Conservation (phyloP, 2,797 vertebrate species). For the Oryzias dopingdopingensis region DNA sequence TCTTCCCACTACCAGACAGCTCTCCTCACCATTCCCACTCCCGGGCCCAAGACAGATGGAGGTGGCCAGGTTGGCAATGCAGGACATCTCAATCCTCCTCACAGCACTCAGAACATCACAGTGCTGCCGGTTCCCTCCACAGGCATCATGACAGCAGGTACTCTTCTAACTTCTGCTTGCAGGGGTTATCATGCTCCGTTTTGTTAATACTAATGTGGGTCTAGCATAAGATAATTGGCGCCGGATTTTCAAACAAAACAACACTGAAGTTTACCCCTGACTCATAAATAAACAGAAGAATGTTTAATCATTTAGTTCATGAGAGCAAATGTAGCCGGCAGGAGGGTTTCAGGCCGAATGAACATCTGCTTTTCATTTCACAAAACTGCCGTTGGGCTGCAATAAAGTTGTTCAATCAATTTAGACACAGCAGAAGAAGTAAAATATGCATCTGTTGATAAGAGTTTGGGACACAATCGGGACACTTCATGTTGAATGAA, state of each 20-base stretch:
- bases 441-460: conserved; percentile 3
- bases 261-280: conserved; percentile 1
- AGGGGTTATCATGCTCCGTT: neutral
- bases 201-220: neutral
- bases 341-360: conserved; percentile 6
- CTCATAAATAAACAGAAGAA: conserved; percentile 5
- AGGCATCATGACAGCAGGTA: conserved; percentile 97
- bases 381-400: conserved; percentile 16
- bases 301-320: conserved; percentile 18
- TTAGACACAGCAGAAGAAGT: neutral
- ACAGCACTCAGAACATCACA: conserved; percentile 93
- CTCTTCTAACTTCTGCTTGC: conserved; percentile 5
- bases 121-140: conserved; percentile 93
- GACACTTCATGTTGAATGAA: neutral
- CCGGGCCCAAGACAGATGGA: conserved; percentile 80
- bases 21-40: conserved; percentile 90
- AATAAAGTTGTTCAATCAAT: neutral
- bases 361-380: conserved; percentile 22
- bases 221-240: conserved; percentile 1
- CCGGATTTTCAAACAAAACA: conserved; percentile 4
- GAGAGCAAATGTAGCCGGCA: conserved; percentile 14
- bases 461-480: neutral
- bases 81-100: conserved; percentile 85
- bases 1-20: conserved; percentile 89
- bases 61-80: conserved; percentile 54